Conservation (phyloP, 2,113 vertebrate species). For the Leptodactylus fuscus region DNA sequence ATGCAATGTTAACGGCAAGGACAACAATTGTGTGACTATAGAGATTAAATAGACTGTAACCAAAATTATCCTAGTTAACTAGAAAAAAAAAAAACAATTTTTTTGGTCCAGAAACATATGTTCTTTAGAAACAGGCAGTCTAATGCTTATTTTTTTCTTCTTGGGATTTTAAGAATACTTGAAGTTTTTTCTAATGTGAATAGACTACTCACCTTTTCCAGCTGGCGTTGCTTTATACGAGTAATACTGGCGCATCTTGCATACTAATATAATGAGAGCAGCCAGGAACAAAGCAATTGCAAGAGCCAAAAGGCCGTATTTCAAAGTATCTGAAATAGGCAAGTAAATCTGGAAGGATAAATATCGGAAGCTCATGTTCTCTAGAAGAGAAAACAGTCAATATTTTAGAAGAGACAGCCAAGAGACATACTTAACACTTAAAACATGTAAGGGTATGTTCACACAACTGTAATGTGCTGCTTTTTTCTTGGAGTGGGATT, state of each 20-base stretch:
- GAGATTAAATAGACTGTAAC: no score
- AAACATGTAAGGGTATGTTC: no score
- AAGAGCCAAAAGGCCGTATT: constrained; percentile 71
- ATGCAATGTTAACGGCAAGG: no score
- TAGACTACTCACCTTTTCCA: constrained; percentile 39
- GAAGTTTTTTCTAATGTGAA: constrained; percentile 34
- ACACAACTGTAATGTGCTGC: no score
- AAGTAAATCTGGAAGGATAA: constrained; percentile 62
- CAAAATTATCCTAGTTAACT: no score
- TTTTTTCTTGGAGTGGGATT: no score
- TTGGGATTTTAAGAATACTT: no score
- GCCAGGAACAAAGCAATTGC: constrained; percentile 71
- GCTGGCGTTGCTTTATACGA: constrained; percentile 26
- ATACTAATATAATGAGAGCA: constrained; percentile 72
- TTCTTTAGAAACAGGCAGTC: no score
- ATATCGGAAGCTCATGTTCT: constrained; percentile 25
- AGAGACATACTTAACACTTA: background rate
- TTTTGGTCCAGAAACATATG: no score
- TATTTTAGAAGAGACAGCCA: background rate
- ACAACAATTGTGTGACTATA: no score
- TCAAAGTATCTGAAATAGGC: constrained; percentile 68
- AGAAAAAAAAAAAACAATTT: no score
- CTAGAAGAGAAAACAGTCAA: background rate
- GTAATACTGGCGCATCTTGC: constrained; percentile 73
- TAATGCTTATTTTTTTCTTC: no score